A percentile compares a stretch with the other conserved stretches of the same genome.
Evolutionary conservation across 1,140 invertebrate genomes (phyloP).

Genomic region (Drosophila melanica): DNA sequence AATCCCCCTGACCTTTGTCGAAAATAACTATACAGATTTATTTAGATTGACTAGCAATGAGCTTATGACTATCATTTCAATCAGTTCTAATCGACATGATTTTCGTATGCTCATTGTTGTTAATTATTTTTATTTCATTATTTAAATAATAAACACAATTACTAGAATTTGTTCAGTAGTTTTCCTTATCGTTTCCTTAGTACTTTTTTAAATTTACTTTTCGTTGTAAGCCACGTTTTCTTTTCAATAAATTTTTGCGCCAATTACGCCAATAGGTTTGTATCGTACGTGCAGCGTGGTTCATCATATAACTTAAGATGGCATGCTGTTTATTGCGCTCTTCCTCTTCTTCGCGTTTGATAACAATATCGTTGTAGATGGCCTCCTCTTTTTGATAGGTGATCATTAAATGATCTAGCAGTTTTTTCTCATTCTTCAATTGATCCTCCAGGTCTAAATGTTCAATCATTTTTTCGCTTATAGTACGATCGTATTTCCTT

Average conservation of each 20-base stretch:
- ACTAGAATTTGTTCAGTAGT: too few relatives aligned
- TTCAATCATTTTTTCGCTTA: conserved; percentile 17
- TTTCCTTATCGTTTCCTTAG: conserved; percentile 3
- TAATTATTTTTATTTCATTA: not conserved
- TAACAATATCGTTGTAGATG: conserved; percentile 20
- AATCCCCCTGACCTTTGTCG: too few relatives aligned
- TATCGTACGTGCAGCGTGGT: conserved; percentile 30
- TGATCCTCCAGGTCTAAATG: conserved; percentile 6
- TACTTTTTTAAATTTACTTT: not conserved
- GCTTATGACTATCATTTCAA: conserved; percentile 10
- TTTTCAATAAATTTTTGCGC: not conserved
- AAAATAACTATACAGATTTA: not conserved
- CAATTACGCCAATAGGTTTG: conserved; percentile 38
- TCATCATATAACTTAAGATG: conserved; percentile 26
- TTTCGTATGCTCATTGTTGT: conserved; percentile 19
- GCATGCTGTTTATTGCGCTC: not conserved
- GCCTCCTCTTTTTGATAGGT: not conserved
- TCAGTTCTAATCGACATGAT: conserved; percentile 2
- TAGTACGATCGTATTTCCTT: conserved; percentile 26
- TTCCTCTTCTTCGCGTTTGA: conserved; percentile 4
- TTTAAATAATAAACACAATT: too few relatives aligned
- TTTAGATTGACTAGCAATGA: conserved; percentile 1
- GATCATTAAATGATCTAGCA: conserved; percentile 3
- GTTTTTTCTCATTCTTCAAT: not conserved
- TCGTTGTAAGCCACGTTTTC: too few relatives aligned